These are phyloP conservation scores for Pyrocephalus nanus DNA, from an alignment of 2,797 vertebrate genomes.

Conservation along the genomic window DNA sequence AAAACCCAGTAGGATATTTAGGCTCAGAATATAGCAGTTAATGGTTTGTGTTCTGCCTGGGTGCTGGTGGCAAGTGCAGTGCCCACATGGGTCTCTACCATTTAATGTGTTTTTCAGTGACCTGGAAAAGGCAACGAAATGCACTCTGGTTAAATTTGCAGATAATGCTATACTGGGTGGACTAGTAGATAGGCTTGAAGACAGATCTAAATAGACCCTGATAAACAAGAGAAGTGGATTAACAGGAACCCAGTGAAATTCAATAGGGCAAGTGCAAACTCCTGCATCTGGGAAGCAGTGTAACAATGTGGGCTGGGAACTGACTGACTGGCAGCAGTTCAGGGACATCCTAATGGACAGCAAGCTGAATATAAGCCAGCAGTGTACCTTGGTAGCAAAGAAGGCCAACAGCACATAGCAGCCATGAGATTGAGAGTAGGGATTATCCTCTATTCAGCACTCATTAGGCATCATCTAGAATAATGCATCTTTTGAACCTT, in stretches of 20 bases:
- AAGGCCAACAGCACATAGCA: background rate
- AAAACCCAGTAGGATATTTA: background rate
- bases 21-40: background rate
- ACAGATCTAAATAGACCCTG: background rate
- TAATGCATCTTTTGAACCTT: background rate
- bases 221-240: background rate
- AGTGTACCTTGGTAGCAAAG: background rate
- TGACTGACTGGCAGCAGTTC: background rate
- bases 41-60: background rate
- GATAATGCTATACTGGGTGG: background rate
- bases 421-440: rapidly evolving
- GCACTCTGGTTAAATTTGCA: background rate
- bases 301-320: background rate
- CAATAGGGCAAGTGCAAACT: background rate
- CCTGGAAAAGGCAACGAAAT: background rate
- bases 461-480: background rate
- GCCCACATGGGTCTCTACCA: background rate
- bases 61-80: background rate
- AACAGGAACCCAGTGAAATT: background rate
- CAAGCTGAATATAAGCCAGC: background rate
- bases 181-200: background rate
- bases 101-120: background rate
- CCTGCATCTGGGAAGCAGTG: background rate
- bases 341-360: background rate
- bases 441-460: background rate